These are phyloP conservation scores for Rhagoletis pomonella DNA, from an alignment of 1,140 invertebrate genomes.

Conservation along the genomic window DNA sequence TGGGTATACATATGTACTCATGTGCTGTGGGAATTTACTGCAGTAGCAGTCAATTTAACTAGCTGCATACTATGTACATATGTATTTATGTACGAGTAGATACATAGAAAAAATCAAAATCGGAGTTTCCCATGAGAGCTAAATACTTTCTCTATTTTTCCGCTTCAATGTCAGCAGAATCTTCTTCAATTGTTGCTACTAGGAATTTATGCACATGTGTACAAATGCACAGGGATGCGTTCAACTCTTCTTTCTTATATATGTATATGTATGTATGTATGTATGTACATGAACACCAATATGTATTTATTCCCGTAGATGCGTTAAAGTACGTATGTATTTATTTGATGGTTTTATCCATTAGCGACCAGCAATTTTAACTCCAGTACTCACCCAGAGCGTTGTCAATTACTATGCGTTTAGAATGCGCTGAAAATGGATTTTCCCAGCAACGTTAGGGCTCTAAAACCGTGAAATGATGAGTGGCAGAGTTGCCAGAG, in stretches of 20 bases:
- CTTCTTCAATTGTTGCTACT: neutral
- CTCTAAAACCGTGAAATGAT: neutral
- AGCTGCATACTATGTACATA: too few species aligned
- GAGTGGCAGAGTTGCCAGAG: neutral
- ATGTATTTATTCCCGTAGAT: too few species aligned
- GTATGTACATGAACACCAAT: neutral
- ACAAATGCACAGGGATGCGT: neutral
- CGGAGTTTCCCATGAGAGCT: neutral
- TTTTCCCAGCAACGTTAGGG: constrained; percentile 28
- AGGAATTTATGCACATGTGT: neutral
- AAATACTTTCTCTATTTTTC: neutral
- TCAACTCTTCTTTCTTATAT: neutral
- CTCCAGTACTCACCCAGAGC: neutral
- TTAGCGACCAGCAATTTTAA: constrained; percentile 39
- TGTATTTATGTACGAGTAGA: too few species aligned
- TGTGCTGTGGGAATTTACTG: too few species aligned
- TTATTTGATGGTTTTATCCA: constrained; percentile 7
- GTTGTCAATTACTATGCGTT: constrained; percentile 29
- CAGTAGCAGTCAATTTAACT: too few species aligned
- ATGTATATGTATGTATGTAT: neutral
- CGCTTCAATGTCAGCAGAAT: constrained; percentile 10
- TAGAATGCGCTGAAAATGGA: constrained; percentile 14
- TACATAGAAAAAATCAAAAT: neutral
- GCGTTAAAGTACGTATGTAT: too few species aligned
- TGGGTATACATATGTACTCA: too few species aligned